Evolutionary conservation across 2,113 vertebrate genomes (phyloP), one percentile per base, ranked within the genome.

Genomic region (Tursiops truncatus): DNA sequence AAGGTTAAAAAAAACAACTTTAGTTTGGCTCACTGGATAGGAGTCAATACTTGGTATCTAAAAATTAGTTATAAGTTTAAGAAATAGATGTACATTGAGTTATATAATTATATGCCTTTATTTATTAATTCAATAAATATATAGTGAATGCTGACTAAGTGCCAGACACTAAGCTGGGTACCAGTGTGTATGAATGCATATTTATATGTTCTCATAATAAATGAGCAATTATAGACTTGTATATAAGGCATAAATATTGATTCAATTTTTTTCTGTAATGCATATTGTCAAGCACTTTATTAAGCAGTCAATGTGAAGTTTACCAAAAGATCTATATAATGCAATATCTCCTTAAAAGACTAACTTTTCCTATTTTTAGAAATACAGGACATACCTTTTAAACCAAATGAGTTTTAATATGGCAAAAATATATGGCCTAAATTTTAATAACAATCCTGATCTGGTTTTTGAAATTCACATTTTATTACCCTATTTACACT

Each of bases 1-100:
- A 96, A 98, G 88, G 93, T 97, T 90, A 96, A 98, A 97, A 97
- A 96, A 96, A 89, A 23, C 82, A 97, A 97, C 95, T 98, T 89
- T 71, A 28, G 90, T 98, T 98, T 91, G 71, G 50, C 73, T 98
- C 63, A 60, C 81, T 91, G 90, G 93, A 73, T 94, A 91, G 70
- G 77, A 97, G 83, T 71, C 33, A 97, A 96, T 97, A 95, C 20
- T 91, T 67, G 86, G 79, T 94, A 94, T 73, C 76, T 93, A 94
- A 98, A 98, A 96, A 56, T 93, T 79, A 87, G 96, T 53, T 65
- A 44, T 85, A 79, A 83, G 91, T 94, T 97, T 97, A 65, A 95
- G 14, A 89, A 82, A 77, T 53, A 36, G 47, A 13, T 94, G 14
- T 68, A 95, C 18, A 95, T 95, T 93, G 81, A 82, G 11, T 71